phyloP scores from a whole-genome alignment of 2,888 invertebrate genomes.

The Troides oblongomaculatus region DNA sequence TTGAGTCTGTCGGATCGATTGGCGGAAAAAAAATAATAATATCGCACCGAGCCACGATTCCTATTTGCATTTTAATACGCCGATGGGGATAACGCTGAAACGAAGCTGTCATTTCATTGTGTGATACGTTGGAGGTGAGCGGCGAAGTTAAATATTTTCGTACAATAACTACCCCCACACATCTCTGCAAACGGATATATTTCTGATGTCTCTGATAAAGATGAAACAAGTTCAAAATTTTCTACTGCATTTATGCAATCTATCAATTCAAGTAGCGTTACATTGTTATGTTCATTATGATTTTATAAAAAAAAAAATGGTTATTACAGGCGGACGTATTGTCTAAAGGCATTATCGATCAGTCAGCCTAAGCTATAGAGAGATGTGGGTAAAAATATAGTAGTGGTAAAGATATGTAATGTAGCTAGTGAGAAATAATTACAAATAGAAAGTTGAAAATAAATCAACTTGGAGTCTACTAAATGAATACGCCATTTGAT shows the following conservation, averaged over 20 bases:
- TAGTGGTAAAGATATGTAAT: too few species aligned
- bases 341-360: too few species aligned
- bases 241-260: neutral
- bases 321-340: too few species aligned
- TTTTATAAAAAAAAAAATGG: too few species aligned
- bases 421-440: too few species aligned
- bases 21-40: slow-evolving; percentile 47
- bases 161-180: too few species aligned
- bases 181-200: neutral
- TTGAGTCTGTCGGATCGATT: slow-evolving; percentile 59
- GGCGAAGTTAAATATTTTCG: slow-evolving; percentile 15
- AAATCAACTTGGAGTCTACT: too few species aligned
- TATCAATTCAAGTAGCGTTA: too few species aligned
- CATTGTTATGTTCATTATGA: neutral
- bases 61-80: slow-evolving; percentile 78
- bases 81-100: slow-evolving; percentile 56
- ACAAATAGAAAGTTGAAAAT: too few species aligned
- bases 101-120: slow-evolving; percentile 64
- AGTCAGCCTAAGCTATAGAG: too few species aligned
- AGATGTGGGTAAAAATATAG: too few species aligned
- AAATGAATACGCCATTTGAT: too few species aligned
- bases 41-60: slow-evolving; percentile 43
- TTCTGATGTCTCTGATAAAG: slow-evolving; percentile 1
- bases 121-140: slow-evolving; percentile 36
- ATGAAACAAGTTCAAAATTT: neutral